Base-by-base conservation (phyloP, 2,113 vertebrate species). In the Lathamus discolor region DNA sequence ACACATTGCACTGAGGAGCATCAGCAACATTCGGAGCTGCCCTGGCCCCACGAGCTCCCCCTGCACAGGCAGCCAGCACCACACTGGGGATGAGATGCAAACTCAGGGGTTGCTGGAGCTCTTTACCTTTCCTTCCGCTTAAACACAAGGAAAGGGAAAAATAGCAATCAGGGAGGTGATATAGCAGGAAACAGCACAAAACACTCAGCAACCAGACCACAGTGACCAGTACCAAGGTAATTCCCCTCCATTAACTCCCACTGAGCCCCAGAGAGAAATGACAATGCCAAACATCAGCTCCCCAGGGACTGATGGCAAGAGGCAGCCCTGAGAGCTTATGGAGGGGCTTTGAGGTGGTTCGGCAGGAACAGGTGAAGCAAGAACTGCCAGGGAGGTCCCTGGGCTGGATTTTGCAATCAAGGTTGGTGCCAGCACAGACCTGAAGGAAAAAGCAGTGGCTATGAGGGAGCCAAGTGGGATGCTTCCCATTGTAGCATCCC, bases 311-410 rank as follows among this genome's bases (percentile, higher is more conserved):
- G 54, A 24, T 5, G 44, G 91, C 9, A 6, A 67, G 54, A 85
- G 17, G 48, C 89, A 54, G 57, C 27, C 17, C 63, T 23, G 46
- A 27, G 49, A 6, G 48, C 6, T 48, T 3, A 4, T 2, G 23
- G 52, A 37, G 69, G 19, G n/a, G 13, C n/a, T 61, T 13, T 19
- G 29, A 23, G 61, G 7, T 7, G 44, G n/a, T 4, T 33, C 2
- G 2, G 55, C 51, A 48, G 51, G 27, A 49, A 0, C 0, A 31
- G 20, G 37, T 64, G 7, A 0, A 4, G 49, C 5, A 2, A 0
- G 12, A 76, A 29, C 14, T 17, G 57, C 43, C 3, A 11, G 39
- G 52, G 55, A 3, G 13, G 28, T 44, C 17, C 39, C 35, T 22
- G 29, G 52, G 44, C 33, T 59, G 84, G 41, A 2, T 57, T 63